Percentiles rank a stretch among this genome's conserved stretches.
Conservation (phyloP, 2,888 invertebrate genomes). For the Furcula furcula region DNA sequence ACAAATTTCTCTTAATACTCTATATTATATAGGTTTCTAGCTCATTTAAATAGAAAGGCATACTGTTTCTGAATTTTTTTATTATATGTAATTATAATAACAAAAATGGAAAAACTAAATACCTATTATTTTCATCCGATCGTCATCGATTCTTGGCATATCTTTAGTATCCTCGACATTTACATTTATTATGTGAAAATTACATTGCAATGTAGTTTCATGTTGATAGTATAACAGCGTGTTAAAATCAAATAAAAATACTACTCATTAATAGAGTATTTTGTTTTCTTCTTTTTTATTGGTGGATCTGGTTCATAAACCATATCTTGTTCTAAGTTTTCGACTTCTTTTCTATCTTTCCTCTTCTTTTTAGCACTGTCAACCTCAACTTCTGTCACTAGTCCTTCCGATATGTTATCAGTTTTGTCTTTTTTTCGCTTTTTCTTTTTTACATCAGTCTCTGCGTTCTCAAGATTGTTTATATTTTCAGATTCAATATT, state of each 20-base stretch:
- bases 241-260: conserved; percentile 3
- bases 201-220: too few relatives aligned
- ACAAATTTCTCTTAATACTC: too few relatives aligned
- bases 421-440: conserved; percentile 24
- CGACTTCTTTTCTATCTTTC: conserved; percentile 7
- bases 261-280: conserved; percentile 5
- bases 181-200: too few relatives aligned
- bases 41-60: too few relatives aligned
- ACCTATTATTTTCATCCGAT: too few relatives aligned
- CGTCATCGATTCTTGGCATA: too few relatives aligned
- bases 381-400: conserved; percentile 3
- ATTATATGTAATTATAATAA: too few relatives aligned
- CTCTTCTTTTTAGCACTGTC: conserved; percentile 5
- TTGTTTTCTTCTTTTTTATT: conserved; percentile 28
- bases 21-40: too few relatives aligned
- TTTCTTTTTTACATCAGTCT: conserved; percentile 35
- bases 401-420: neutral
- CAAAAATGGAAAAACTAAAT: too few relatives aligned
- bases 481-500: conserved; percentile 5
- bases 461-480: conserved; percentile 2
- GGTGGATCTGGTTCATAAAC: conserved; percentile 6
- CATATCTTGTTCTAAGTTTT: conserved; percentile 1
- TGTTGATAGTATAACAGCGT: too few relatives aligned
- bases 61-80: too few relatives aligned
- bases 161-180: too few relatives aligned